phyloP scores from a whole-genome alignment of 1,140 invertebrate species.

The Brachionus asplanchnoidis region DNA sequence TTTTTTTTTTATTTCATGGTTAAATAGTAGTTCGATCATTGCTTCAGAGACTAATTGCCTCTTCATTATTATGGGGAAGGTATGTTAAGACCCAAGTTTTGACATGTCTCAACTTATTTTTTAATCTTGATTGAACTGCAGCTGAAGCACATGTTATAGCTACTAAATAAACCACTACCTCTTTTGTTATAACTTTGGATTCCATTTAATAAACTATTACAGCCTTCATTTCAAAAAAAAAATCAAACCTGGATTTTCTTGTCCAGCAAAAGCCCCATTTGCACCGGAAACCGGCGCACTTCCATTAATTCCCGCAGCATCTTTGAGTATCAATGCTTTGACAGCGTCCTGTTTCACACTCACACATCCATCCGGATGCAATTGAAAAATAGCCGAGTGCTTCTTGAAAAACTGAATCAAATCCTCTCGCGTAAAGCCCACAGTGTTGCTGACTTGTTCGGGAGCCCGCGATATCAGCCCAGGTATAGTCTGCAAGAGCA shows the following conservation, averaged over 20 bases:
- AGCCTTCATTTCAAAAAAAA: no score
- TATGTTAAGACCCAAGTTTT: no score
- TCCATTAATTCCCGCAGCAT: background rate
- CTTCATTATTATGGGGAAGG: no score
- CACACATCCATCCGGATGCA: constrained; percentile 42
- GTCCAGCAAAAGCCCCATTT: background rate
- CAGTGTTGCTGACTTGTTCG: constrained; percentile 31
- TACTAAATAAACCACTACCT: no score
- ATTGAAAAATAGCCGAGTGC: constrained; percentile 21
- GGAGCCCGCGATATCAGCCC: constrained; percentile 32
- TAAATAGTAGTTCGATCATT: no score
- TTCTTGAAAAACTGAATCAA: constrained; percentile 38
- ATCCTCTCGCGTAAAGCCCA: constrained; percentile 42
- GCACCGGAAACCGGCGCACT: background rate
- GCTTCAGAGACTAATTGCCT: no score
- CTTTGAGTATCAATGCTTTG: constrained; percentile 39
- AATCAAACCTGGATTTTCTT: background rate
- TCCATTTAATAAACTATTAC: no score
- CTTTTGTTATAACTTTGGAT: no score
- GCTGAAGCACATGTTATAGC: no score
- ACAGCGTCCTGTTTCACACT: constrained; percentile 42
- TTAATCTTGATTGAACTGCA: no score
- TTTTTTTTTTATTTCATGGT: no score
- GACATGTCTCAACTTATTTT: no score
- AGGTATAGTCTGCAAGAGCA: constrained; percentile 38